Evolutionary conservation across 2,113 vertebrate genomes (phyloP).

Genomic region (Dolichallabes microphthalmus): DNA sequence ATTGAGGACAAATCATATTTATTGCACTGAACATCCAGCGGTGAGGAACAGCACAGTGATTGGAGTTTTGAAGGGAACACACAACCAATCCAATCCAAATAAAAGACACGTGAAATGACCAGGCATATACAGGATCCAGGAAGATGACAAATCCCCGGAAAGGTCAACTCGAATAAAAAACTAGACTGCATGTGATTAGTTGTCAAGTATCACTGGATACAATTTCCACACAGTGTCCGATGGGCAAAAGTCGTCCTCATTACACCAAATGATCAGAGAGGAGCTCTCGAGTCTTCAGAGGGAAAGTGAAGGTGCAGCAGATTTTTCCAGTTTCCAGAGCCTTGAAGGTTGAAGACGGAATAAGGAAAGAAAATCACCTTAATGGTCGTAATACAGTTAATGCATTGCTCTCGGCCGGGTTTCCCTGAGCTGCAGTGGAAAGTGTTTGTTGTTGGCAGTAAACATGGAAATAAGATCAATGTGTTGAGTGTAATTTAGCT

Average conservation of each 20-base stretch:
- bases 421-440: constrained; percentile 70
- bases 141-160: background rate
- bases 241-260: constrained; percentile 6
- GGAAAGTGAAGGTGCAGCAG: constrained; percentile 40
- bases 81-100: background rate
- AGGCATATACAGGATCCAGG: background rate
- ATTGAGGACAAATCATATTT: background rate
- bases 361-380: constrained; percentile 52
- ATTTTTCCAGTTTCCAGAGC: constrained; percentile 48
- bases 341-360: constrained; percentile 33
- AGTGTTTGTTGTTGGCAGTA: constrained; percentile 69
- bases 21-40: background rate
- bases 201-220: constrained; percentile 6
- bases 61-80: background rate
- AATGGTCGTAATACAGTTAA: constrained; percentile 51
- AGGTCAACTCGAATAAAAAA: background rate
- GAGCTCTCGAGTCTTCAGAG: background rate
- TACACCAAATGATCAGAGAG: constrained; percentile 14
- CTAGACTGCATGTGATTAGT: constrained; percentile 1
- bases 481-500: constrained; percentile 58
- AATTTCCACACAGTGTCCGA: constrained; percentile 19
- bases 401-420: constrained; percentile 56
- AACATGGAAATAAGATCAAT: constrained; percentile 68
- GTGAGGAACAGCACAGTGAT: background rate
- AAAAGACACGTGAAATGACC: background rate